A percentile compares a stretch with the other conserved stretches of the same genome.
Conservation (phyloP, 2,888 invertebrate genomes). For the Pseudeuparius sepicola region DNA sequence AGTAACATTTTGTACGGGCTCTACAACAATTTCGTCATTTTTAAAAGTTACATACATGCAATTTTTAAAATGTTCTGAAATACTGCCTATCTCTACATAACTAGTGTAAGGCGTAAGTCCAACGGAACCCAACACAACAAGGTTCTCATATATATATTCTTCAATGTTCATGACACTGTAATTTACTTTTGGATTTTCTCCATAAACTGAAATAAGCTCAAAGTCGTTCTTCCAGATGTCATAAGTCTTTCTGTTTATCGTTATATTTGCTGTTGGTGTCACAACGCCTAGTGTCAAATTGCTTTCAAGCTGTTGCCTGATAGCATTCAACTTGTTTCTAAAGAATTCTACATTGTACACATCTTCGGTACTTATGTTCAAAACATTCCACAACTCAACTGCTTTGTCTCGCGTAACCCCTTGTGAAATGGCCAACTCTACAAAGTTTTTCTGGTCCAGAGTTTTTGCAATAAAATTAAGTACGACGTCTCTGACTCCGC, state of each 20-base stretch:
- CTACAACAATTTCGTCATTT: conserved; percentile 8
- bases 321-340: conserved; percentile 44
- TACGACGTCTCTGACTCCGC: conserved; percentile 13
- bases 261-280: conserved; percentile 5
- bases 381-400: conserved; percentile 15
- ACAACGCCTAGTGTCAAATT: conserved; percentile 14
- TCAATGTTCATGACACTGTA: no score
- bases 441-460: conserved; percentile 9
- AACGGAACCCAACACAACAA: no score
- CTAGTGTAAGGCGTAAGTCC: no score
- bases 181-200: no score
- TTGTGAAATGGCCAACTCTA: conserved; percentile 12
- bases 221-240: conserved; percentile 11
- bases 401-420: conserved; percentile 13
- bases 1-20: conserved; percentile 6
- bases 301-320: conserved; percentile 8
- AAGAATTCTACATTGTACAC: conserved; percentile 43
- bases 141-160: no score
- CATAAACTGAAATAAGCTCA: no score
- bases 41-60: conserved; percentile 15
- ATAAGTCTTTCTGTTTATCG: conserved; percentile 12
- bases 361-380: conserved; percentile 14
- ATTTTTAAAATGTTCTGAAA: no score
- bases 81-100: no score
- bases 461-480: no score